Evolutionary conservation across 2,888 invertebrate genomes (phyloP).

Genomic region (Diaphora mendica): DNA sequence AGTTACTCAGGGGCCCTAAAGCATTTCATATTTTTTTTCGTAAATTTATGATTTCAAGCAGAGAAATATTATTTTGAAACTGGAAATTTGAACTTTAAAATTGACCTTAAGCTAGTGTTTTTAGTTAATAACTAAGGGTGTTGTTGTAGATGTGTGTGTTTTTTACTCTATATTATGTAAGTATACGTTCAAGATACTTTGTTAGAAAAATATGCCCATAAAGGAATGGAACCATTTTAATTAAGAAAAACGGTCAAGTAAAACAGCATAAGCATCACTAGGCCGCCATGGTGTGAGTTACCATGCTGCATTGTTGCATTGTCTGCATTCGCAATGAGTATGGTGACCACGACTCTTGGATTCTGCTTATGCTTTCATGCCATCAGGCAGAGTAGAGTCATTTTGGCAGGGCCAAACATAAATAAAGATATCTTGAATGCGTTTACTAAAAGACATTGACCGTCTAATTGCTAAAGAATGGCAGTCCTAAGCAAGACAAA

Average conservation of each 20-base stretch:
- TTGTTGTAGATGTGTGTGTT: too few relatives aligned
- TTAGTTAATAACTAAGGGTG: too few relatives aligned
- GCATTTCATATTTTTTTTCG: neutral
- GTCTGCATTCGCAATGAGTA: too few relatives aligned
- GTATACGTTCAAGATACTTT: too few relatives aligned
- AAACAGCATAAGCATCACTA: too few relatives aligned
- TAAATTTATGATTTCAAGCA: neutral
- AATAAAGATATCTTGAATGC: neutral
- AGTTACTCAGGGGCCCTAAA: neutral
- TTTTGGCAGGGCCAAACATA: too few relatives aligned
- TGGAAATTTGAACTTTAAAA: neutral
- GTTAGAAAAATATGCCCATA: neutral
- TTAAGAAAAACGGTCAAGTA: neutral
- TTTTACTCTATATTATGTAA: too few relatives aligned
- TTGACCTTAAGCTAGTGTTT: neutral
- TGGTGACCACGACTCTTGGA: too few relatives aligned
- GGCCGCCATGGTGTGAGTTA: too few relatives aligned
- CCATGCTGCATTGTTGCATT: too few relatives aligned
- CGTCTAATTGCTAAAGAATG: neutral
- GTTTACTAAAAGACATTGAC: neutral
- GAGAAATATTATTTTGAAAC: neutral
- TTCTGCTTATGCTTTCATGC: too few relatives aligned
- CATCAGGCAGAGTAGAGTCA: too few relatives aligned
- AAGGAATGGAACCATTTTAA: neutral
- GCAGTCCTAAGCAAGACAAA: slow-evolving; percentile 5